A percentile compares a stretch with the other conserved stretches of the same genome.
These are phyloP conservation scores for Nothoprocta pentlandii DNA, from an alignment of 2,113 vertebrate species.

Conservation along the genomic window DNA sequence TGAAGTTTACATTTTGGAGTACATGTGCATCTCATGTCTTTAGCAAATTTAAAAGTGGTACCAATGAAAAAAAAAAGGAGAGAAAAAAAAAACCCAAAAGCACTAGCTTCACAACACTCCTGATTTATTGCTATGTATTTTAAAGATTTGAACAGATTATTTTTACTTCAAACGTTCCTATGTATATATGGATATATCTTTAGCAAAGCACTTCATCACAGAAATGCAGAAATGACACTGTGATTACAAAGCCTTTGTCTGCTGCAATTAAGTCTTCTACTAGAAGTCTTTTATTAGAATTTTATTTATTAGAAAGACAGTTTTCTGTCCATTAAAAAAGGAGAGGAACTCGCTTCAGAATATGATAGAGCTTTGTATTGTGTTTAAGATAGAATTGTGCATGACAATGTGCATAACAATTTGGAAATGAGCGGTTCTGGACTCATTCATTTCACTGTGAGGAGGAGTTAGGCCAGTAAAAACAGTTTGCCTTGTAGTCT, in stretches of 20 bases:
- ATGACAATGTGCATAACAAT: neutral
- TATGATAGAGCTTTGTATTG: neutral
- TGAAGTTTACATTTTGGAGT: neutral
- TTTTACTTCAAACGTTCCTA: neutral
- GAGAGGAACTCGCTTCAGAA: neutral
- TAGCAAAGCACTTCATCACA: neutral
- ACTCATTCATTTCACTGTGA: neutral
- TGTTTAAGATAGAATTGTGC: neutral
- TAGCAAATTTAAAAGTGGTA: neutral
- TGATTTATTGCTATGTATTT: neutral
- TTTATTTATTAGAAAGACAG: neutral
- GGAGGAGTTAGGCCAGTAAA: neutral
- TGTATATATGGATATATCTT: neutral
- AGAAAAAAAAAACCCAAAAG: neutral
- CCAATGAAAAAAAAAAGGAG: neutral
- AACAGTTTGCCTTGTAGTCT: neutral
- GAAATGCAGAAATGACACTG: neutral
- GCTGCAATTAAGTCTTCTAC: neutral
- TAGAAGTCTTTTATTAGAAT: neutral
- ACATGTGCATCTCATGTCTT: neutral
- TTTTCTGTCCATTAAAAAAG: neutral
- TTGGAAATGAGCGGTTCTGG: neutral
- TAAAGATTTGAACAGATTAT: neutral
- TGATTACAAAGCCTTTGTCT: neutral
- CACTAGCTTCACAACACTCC: neutral